Base-by-base conservation (phyloP, 1,140 invertebrate species). In the Zaprionus ghesquierei region DNA sequence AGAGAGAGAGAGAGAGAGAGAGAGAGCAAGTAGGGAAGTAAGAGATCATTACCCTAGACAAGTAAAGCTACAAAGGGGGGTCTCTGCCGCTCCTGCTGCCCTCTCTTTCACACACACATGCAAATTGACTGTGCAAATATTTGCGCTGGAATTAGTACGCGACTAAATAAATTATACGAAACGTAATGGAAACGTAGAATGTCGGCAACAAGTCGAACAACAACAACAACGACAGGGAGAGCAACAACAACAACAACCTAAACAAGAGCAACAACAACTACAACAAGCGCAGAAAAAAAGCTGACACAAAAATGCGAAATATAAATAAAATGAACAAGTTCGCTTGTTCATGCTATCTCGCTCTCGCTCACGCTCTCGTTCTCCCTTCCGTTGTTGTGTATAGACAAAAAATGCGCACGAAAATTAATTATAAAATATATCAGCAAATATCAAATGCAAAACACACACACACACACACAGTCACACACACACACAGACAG, bases 381-480 rank as follows among this genome's bases (percentile, higher is more conserved):
- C 31, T 44, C 56, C 22, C 44, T 65, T 18, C 20, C 64, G 59
- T 77, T 55, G 58, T 51, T 76, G 27, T 12, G 61, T 60, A 69
- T 38, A 61, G 44, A 54, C 62, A 61, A 76, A 82, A n/a, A 77
- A 66, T 54, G 56, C 63, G 50, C 61, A 74, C 38, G 41, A 74
- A 84, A 75, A 84, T 79, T 75, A 84, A 82, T 84, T 82, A 82
- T 82, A 84, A 82, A 77, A 79, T 79, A 79, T 79, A 79, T 79
- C 79, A 79, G 61, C 65, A 51, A 73, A 75, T 77, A 73, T 60
- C 73, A 58, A 74, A 51, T 50, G 74, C 73, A 79, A 79, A 73
- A 58, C 46, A 75, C 61, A 69, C 38, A 49, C 13, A 72, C 8
- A 31, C 10, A 69, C 58, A 77, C 29, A 61, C 13, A 20, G n/a